Evolutionary conservation across 2,888 invertebrate genomes (phyloP), one percentile per base, ranked within the genome.

Genomic region (Chrysotoxum bicinctum): DNA sequence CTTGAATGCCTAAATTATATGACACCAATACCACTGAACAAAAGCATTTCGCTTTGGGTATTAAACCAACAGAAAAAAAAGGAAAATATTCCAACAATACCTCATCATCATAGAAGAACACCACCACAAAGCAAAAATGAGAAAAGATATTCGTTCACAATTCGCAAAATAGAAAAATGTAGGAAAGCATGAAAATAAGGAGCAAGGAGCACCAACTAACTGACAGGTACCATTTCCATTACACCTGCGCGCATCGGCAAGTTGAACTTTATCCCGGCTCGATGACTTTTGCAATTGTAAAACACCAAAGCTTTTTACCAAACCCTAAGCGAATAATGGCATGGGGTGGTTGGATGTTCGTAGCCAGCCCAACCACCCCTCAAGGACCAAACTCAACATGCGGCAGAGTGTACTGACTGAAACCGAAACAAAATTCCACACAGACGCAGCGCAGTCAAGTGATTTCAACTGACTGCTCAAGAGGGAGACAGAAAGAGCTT

Each of bases 181-280:
- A n/a, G 58, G 60, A 76, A 81, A 56, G 40, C 45, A 73, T 60
- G 14, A 58, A 80, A 73, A 80, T 52, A 84, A 80, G 72, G 14
- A 85, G 72, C 66, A 84, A 80, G 72, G 14, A 85, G 72, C 66
- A 69, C 68, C 30, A 64, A 70, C 66, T 52, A 73, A 84, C 76
- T 85, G 85, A 85, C 85, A 85, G 85, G 81, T 85, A 73, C 62
- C 68, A 80, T 56, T 85, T 69, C 62, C 68, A 80, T 56, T 80
- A 76, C 76, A 81, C 85, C 73, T 85, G 85, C 85, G 85, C 85
- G 66, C 50, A 64, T 73, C 50, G 62, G 60, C 76, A 76, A 81
- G 73, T 81, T 81, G 85, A 84, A 84, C 84, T 84, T 84, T 80
- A 85, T 85, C 73, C 81, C 76, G 81, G 85, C 81, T 76, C 69